phyloP scores from a whole-genome alignment of 2,113 vertebrate genomes.

The Brachyistius frenatus region DNA sequence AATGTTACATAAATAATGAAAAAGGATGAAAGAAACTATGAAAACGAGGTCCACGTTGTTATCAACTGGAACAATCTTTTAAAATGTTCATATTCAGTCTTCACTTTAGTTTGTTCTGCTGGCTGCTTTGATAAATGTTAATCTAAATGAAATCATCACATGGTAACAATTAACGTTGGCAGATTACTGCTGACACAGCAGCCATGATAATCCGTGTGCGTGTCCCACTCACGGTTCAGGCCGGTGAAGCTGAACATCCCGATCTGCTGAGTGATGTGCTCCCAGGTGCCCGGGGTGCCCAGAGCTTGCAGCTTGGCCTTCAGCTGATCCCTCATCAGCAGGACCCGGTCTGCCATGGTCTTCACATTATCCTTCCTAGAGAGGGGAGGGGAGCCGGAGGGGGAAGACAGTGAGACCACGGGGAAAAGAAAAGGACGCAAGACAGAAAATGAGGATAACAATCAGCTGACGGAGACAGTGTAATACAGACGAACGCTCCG shows the following conservation, averaged over 20 bases:
- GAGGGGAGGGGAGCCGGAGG: background rate
- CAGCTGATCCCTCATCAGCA: slow-evolving; percentile 92
- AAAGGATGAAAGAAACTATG: too few species aligned
- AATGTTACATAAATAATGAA: too few species aligned
- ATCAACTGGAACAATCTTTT: too few species aligned
- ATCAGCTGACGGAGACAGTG: background rate
- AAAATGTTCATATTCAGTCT: too few species aligned
- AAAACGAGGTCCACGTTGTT: too few species aligned
- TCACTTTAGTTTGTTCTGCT: too few species aligned
- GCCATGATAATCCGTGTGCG: background rate
- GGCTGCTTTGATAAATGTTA: too few species aligned
- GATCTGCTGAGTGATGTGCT: slow-evolving; percentile 95
- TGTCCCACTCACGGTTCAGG: slow-evolving; percentile 88
- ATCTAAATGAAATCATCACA: too few species aligned
- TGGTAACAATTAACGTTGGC: too few species aligned
- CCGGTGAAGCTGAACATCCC: slow-evolving; percentile 98
- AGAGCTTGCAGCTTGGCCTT: slow-evolving; percentile 88
- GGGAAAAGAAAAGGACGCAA: too few species aligned
- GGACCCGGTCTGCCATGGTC: slow-evolving; percentile 93
- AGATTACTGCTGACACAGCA: too few species aligned
- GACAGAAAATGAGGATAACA: background rate
- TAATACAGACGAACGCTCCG: background rate
- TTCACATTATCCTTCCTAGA: slow-evolving; percentile 92
- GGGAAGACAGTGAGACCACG: accelerated
- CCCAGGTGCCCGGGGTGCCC: slow-evolving; percentile 92